Evolutionary conservation across 2,797 vertebrate species (phyloP).

Genomic region (Sebastes diploproa): DNA sequence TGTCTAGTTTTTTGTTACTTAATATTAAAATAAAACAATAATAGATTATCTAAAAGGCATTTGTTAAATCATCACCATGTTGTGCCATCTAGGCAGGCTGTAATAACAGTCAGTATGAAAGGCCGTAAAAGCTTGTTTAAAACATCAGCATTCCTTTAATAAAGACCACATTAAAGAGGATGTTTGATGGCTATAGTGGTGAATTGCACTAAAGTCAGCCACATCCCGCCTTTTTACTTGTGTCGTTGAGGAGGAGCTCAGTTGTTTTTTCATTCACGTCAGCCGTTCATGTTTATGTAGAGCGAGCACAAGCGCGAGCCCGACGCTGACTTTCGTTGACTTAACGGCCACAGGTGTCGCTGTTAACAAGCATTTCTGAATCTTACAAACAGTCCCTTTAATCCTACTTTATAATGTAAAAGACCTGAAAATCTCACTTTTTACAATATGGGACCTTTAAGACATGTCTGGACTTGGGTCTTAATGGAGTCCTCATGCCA

Average conservation of each 20-base stretch:
- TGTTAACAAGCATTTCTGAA: too few relatives aligned
- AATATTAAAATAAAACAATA: not conserved
- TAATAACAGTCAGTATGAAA: not conserved
- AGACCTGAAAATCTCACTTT: too few relatives aligned
- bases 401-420: too few relatives aligned
- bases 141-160: too few relatives aligned
- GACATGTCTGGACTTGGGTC: not conserved
- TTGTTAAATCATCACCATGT: not conserved
- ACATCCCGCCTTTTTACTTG: constrained; percentile 63
- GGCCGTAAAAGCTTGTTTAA: not conserved
- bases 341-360: too few relatives aligned
- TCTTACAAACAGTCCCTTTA: too few relatives aligned
- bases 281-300: constrained; percentile 41
- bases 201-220: constrained; percentile 34
- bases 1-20: rapidly evolving
- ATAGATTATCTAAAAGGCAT: rapidly evolving
- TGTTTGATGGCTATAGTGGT: not conserved
- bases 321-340: too few relatives aligned
- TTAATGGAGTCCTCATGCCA: not conserved
- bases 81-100: not conserved
- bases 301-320: too few relatives aligned
- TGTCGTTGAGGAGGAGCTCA: constrained; percentile 82
- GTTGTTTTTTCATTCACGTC: constrained; percentile 86
- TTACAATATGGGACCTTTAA: too few relatives aligned
- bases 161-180: not conserved